A percentile compares a stretch with the other conserved stretches of the same genome.
These are phyloP conservation scores for Siniperca undulata DNA, from an alignment of 2,797 vertebrate species.

Conservation along the genomic window DNA sequence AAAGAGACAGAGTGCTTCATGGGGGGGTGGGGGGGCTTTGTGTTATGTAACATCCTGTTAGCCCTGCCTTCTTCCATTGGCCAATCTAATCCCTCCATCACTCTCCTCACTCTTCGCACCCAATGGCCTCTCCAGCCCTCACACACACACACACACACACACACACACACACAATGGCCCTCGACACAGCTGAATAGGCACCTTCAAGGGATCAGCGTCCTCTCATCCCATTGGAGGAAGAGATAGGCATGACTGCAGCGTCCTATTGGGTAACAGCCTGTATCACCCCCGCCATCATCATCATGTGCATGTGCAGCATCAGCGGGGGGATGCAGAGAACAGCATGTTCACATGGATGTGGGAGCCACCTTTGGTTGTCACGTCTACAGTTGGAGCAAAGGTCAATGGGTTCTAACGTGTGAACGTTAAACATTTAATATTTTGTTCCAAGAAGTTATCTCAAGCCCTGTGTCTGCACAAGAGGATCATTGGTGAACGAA, in stretches of 20 bases:
- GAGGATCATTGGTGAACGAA: not conserved
- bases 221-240: slow-evolving; percentile 64
- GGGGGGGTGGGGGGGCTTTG: not conserved
- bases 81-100: slow-evolving; percentile 29
- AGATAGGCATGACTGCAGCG: slow-evolving; percentile 35
- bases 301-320: slow-evolving; percentile 49
- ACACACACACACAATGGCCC: slow-evolving; percentile 8
- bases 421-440: not conserved
- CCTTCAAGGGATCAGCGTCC: slow-evolving; percentile 41
- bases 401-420: not conserved
- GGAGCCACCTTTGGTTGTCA: too few relatives aligned
- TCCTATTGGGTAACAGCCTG: slow-evolving; percentile 61
- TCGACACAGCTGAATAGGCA: slow-evolving; percentile 3
- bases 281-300: slow-evolving; percentile 24
- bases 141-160: slow-evolving; percentile 8
- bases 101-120: slow-evolving; percentile 18
- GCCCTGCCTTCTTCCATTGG: slow-evolving; percentile 24
- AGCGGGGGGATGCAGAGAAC: slow-evolving; percentile 24
- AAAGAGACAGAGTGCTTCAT: not conserved
- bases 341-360: slow-evolving; percentile 12
- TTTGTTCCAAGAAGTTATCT: not conserved
- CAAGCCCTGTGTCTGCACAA: too few relatives aligned
- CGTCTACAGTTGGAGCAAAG: not conserved
- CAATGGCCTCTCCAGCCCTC: not conserved
- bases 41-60: slow-evolving; percentile 53